These are phyloP conservation scores for Psilopsiagon aurifrons DNA, from an alignment of 2,113 vertebrate genomes.

Conservation along the genomic window DNA sequence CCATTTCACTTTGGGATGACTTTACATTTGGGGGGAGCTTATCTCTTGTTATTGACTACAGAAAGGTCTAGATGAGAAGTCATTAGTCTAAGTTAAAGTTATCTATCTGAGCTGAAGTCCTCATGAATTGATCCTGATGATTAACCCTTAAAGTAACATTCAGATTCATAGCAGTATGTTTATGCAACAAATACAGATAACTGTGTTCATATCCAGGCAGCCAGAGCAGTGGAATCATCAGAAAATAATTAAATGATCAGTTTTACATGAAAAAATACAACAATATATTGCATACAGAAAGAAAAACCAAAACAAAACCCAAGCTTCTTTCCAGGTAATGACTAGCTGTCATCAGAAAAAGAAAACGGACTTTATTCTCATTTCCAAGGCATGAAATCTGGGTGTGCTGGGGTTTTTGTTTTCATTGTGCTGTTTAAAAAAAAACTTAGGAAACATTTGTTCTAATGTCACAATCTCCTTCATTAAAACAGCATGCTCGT, in stretches of 20 bases:
- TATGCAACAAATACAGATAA: background rate
- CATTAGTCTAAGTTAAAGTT: background rate
- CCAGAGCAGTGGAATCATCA: conserved; percentile 55
- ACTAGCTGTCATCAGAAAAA: background rate
- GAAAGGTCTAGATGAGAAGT: background rate
- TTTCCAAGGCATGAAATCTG: conserved; percentile 26
- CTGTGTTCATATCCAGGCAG: conserved; percentile 22
- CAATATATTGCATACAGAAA: background rate
- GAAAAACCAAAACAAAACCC: conserved; percentile 5
- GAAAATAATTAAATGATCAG: conserved; percentile 20
- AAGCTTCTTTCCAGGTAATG: conserved; percentile 32
- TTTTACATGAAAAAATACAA: background rate
- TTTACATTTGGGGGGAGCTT: background rate
- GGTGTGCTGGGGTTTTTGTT: conserved; percentile 52
- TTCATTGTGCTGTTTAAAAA: background rate
- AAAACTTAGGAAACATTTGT: background rate
- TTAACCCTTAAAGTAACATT: conserved; percentile 46
- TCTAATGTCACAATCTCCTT: background rate
- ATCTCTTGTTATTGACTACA: background rate
- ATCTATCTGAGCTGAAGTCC: conserved; percentile 2
- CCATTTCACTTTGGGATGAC: background rate
- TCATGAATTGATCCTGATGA: background rate
- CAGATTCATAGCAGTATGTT: background rate
- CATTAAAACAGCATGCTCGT: conserved; percentile 22
- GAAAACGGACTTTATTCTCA: background rate